A percentile compares a stretch with the other conserved stretches of the same genome.
These are phyloP conservation scores for Monomorium pharaonis DNA, from an alignment of 1,140 invertebrate genomes.

Conservation along the genomic window DNA sequence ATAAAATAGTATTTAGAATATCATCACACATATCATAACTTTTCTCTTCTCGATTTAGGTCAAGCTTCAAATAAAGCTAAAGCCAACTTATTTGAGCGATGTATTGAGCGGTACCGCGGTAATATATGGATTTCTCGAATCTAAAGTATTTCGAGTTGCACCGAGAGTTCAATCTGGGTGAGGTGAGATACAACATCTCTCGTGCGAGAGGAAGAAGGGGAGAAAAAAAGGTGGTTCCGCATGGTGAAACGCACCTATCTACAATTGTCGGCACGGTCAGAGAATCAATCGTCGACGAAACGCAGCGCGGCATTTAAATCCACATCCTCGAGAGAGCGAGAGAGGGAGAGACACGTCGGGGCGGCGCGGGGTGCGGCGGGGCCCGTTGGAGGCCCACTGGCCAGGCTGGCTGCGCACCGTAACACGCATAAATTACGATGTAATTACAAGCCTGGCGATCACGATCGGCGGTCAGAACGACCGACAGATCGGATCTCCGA, in stretches of 20 bases:
- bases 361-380: slow-evolving; percentile 15
- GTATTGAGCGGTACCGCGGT: not conserved
- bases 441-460: slow-evolving; percentile 83
- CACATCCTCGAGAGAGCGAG: slow-evolving; percentile 64
- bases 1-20: not conserved
- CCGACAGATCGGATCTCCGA: slow-evolving; percentile 78
- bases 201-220: not conserved
- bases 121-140: not conserved
- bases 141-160: not conserved
- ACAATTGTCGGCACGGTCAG: slow-evolving; percentile 35
- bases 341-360: not conserved
- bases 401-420: slow-evolving; percentile 74
- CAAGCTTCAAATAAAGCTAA: not conserved
- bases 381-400: slow-evolving; percentile 59
- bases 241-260: slow-evolving; percentile 37
- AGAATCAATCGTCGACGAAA: slow-evolving; percentile 72
- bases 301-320: slow-evolving; percentile 70
- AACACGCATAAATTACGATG: slow-evolving; percentile 84
- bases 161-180: not conserved
- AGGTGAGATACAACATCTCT: slow-evolving; percentile 6
- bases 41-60: not conserved
- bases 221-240: slow-evolving; percentile 6
- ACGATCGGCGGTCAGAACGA: slow-evolving; percentile 77
- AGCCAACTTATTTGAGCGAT: not conserved
- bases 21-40: not conserved